phyloP scores from a whole-genome alignment of 2,113 vertebrate genomes.

The Amphiprion ocellaris region DNA sequence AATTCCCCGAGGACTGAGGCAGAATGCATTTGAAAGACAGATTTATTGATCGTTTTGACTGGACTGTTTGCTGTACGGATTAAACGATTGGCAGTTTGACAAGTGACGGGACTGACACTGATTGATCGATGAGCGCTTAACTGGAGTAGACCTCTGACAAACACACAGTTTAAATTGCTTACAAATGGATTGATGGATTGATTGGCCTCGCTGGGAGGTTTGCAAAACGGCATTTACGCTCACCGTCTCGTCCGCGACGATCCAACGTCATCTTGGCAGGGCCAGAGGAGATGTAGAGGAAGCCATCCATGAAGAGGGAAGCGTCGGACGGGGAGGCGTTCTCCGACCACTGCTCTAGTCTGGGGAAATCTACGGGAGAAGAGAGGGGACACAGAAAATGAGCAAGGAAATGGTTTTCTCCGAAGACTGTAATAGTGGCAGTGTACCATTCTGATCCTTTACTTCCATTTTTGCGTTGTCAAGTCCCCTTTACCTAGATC shows the following conservation, averaged over 20 bases:
- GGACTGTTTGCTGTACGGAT: conserved; percentile 65
- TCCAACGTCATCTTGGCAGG: conserved; percentile 84
- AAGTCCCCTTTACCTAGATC: no score
- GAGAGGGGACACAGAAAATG: conserved; percentile 1
- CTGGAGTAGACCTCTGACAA: conserved; percentile 66
- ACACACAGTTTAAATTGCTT: conserved; percentile 57
- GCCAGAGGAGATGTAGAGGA: conserved; percentile 90
- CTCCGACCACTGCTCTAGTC: conserved; percentile 85
- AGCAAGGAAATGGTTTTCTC: conserved; percentile 15
- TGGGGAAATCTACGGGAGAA: conserved; percentile 87
- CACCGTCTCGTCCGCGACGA: conserved; percentile 92
- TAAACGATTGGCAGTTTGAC: conserved; percentile 72
- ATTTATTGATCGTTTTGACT: conserved; percentile 67
- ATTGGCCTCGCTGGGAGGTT: conserved; percentile 33
- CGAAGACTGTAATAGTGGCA: not conserved
- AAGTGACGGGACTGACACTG: conserved; percentile 67
- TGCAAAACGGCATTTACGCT: conserved; percentile 51
- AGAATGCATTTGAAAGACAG: conserved; percentile 56
- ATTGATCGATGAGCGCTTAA: conserved; percentile 75
- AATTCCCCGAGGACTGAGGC: conserved; percentile 31
- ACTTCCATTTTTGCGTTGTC: not conserved
- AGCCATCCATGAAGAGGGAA: conserved; percentile 91
- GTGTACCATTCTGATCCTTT: not conserved
- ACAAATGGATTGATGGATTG: conserved; percentile 61
- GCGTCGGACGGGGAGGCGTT: conserved; percentile 79